A percentile compares a stretch with the other conserved stretches of the same genome.
Evolutionary conservation across 1,140 invertebrate species (phyloP).

Genomic region (Fragariocoptes setiger): DNA sequence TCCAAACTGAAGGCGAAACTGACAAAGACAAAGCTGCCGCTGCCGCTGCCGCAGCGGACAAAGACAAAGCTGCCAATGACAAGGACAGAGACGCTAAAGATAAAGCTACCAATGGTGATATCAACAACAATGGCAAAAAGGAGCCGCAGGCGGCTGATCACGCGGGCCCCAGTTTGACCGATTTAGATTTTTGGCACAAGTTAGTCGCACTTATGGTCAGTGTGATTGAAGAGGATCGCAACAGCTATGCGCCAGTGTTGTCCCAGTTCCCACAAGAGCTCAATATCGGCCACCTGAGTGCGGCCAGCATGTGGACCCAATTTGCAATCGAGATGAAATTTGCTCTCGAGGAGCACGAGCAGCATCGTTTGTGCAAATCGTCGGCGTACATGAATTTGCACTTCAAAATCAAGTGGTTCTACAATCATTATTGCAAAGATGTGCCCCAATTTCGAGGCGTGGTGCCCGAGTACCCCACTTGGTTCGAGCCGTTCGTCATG

Average conservation of each 20-base stretch:
- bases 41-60: slow-evolving; percentile 15
- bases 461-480: slow-evolving; percentile 74
- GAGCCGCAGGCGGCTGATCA: slow-evolving; percentile 25
- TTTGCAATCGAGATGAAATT: slow-evolving; percentile 96
- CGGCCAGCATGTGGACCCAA: slow-evolving; percentile 79
- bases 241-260: slow-evolving; percentile 86
- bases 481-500: slow-evolving; percentile 99
- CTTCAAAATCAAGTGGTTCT: slow-evolving; percentile 95
- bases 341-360: slow-evolving; percentile 86
- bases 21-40: not conserved
- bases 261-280: slow-evolving; percentile 48
- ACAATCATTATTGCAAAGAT: slow-evolving; percentile 93
- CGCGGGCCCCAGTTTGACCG: slow-evolving; percentile 54
- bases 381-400: slow-evolving; percentile 98
- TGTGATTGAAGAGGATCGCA: slow-evolving; percentile 92
- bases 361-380: slow-evolving; percentile 73
- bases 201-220: slow-evolving; percentile 85
- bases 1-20: too few relatives aligned
- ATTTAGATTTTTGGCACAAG: slow-evolving; percentile 93
- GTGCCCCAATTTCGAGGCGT: slow-evolving; percentile 72
- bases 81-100: not conserved
- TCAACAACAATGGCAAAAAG: slow-evolving; percentile 56
- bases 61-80: slow-evolving; percentile 8
- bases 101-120: slow-evolving; percentile 11
- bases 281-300: slow-evolving; percentile 47